These are phyloP conservation scores for Perca schrenkii DNA, from an alignment of 2,113 vertebrate genomes.

Conservation along the genomic window DNA sequence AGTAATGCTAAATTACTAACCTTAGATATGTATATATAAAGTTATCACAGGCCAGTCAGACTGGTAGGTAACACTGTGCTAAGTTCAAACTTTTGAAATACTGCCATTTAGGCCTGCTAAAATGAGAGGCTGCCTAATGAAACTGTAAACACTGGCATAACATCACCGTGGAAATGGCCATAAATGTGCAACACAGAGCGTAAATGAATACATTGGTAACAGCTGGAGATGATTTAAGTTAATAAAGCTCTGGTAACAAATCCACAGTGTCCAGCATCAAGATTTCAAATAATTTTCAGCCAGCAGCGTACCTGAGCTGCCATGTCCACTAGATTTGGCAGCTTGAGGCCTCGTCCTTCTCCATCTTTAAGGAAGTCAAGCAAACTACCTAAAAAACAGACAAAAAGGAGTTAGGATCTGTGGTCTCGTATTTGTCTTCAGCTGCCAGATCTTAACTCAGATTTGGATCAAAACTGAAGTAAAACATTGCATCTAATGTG, in stretches of 20 bases:
- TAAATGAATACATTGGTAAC: conserved; percentile 12
- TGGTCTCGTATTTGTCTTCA: not conserved
- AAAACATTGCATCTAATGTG: conserved; percentile 16
- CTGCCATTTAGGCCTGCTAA: not conserved
- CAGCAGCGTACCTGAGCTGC: conserved; percentile 91
- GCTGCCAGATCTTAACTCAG: not conserved
- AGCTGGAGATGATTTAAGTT: conserved; percentile 15
- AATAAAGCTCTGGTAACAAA: not conserved
- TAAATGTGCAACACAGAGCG: conserved; percentile 1
- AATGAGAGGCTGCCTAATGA: not conserved
- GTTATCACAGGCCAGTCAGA: not conserved
- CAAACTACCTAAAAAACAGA: conserved; percentile 89
- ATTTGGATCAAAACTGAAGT: conserved; percentile 36
- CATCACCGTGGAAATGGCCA: not conserved
- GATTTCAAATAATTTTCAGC: not conserved
- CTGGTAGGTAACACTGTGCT: not conserved
- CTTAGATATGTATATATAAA: not conserved
- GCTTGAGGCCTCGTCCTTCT: conserved; percentile 93
- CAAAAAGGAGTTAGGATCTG: not conserved
- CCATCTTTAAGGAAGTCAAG: conserved; percentile 97
- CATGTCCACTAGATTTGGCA: conserved; percentile 99
- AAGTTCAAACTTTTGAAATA: not conserved
- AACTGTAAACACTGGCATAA: conserved; percentile 6
- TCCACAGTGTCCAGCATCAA: not conserved
- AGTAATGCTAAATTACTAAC: not conserved